These are phyloP conservation scores for Diaperis boleti DNA, from an alignment of 2,888 invertebrate genomes.

Conservation along the genomic window DNA sequence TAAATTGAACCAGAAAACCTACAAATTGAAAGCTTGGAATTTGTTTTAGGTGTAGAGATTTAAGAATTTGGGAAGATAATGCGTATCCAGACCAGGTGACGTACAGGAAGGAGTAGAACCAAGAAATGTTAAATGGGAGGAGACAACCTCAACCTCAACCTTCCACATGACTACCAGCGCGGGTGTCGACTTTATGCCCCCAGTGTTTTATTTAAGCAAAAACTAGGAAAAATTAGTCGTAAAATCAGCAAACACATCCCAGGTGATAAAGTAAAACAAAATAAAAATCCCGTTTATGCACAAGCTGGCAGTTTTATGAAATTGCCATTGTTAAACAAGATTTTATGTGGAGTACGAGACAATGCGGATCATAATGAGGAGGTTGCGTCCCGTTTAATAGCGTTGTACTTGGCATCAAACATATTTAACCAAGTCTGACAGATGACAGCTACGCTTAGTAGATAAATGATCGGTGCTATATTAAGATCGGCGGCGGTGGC, in stretches of 20 bases:
- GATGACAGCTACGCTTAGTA: conserved; percentile 45
- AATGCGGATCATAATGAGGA: conserved; percentile 41
- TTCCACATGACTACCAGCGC: too few relatives aligned
- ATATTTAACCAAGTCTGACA: conserved; percentile 46
- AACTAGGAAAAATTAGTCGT: too few relatives aligned
- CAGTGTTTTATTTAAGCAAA: too few relatives aligned
- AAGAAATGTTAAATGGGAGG: too few relatives aligned
- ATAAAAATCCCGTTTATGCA: conserved; percentile 32
- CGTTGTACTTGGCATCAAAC: conserved; percentile 45
- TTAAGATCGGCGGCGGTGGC: conserved; percentile 47
- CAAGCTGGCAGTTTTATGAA: conserved; percentile 36
- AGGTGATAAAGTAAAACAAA: background rate
- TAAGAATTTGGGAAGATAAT: too few relatives aligned
- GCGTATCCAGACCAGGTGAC: too few relatives aligned
- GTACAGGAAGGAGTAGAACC: too few relatives aligned
- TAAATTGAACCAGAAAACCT: too few relatives aligned
- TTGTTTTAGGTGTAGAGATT: too few relatives aligned
- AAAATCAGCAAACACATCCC: background rate
- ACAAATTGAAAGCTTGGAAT: too few relatives aligned
- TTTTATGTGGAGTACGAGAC: conserved; percentile 39
- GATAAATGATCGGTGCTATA: conserved; percentile 50
- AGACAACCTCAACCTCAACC: too few relatives aligned
- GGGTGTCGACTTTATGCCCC: too few relatives aligned
- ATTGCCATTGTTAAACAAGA: conserved; percentile 31
- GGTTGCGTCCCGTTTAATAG: conserved; percentile 42